phyloP scores from a whole-genome alignment of 2,113 vertebrate genomes.

The Chionis minor region DNA sequence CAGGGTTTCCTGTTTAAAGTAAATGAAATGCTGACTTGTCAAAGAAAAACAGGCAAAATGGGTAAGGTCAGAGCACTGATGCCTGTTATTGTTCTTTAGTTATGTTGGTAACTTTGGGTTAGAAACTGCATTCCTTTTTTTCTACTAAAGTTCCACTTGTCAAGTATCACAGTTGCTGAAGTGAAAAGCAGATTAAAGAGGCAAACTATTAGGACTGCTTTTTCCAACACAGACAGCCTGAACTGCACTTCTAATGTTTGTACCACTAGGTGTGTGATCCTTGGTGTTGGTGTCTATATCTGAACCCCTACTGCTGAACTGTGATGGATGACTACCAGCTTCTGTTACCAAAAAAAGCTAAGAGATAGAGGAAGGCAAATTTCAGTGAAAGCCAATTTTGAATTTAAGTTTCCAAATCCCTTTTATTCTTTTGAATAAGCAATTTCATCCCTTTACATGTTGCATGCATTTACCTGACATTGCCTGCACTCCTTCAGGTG shows the following conservation, averaged over 20 bases:
- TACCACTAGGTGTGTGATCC: background rate
- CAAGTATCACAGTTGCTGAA: background rate
- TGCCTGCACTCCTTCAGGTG: background rate
- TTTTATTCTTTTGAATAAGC: background rate
- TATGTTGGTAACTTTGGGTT: background rate
- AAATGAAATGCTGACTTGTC: background rate
- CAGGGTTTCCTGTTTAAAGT: background rate
- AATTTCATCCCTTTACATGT: background rate
- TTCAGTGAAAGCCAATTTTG: background rate
- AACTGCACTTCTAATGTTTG: background rate
- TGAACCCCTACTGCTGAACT: background rate
- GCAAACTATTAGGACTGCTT: background rate
- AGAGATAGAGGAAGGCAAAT: background rate
- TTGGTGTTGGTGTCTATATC: background rate
- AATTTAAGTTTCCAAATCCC: background rate
- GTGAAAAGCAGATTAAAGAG: background rate
- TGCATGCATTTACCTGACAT: background rate
- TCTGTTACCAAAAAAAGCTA: background rate
- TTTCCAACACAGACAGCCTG: background rate
- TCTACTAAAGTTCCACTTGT: background rate
- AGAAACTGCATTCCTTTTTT: background rate
- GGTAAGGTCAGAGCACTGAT: background rate
- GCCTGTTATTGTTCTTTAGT: background rate
- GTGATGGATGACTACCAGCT: background rate
- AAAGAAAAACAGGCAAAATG: background rate